A percentile compares a stretch with the other conserved stretches of the same genome.
These are phyloP conservation scores for Oscheius onirici DNA, from an alignment of 2,888 invertebrate genomes.

Conservation along the genomic window DNA sequence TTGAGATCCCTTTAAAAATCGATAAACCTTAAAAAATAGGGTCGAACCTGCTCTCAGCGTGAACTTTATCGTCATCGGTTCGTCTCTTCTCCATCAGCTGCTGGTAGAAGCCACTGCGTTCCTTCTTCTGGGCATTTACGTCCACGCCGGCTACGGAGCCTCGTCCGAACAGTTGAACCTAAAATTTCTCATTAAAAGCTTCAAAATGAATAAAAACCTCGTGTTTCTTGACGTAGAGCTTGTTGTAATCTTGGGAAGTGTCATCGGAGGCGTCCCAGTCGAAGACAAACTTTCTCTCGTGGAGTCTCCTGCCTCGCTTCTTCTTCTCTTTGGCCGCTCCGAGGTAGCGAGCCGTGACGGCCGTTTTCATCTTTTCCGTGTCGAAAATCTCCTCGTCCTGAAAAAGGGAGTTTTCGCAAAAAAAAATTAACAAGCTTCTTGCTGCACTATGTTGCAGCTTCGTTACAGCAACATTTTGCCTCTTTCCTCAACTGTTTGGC, in stretches of 20 bases:
- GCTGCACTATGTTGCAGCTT: no score
- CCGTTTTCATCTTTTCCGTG: constrained; percentile 59
- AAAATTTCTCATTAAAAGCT: constrained; percentile 1
- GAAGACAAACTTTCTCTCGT: constrained; percentile 98
- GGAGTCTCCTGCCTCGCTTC: constrained; percentile 84
- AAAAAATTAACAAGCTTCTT: no score
- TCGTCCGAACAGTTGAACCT: constrained; percentile 93
- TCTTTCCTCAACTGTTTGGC: no score
- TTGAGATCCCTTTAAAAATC: constrained; percentile 42
- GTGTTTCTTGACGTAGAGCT: constrained; percentile 93
- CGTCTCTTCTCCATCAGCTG: constrained; percentile 91
- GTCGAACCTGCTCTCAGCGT: constrained; percentile 80
- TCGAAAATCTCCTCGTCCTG: constrained; percentile 46
- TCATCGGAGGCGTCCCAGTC: constrained; percentile 99
- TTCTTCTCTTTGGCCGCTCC: constrained; percentile 74
- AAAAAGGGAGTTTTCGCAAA: constrained; percentile 1
- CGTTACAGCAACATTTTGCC: no score
- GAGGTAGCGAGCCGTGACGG: constrained; percentile 63
- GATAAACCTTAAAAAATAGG: not conserved
- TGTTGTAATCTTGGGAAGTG: constrained; percentile 94
- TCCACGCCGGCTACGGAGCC: constrained; percentile 98
- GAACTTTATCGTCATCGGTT: constrained; percentile 94
- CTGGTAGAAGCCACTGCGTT: constrained; percentile 96
- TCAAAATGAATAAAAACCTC: constrained; percentile 74
- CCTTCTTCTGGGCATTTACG: constrained; percentile 80